phyloP scores from a whole-genome alignment of 2,888 invertebrate genomes.

The Vandiemenella viatica region DNA sequence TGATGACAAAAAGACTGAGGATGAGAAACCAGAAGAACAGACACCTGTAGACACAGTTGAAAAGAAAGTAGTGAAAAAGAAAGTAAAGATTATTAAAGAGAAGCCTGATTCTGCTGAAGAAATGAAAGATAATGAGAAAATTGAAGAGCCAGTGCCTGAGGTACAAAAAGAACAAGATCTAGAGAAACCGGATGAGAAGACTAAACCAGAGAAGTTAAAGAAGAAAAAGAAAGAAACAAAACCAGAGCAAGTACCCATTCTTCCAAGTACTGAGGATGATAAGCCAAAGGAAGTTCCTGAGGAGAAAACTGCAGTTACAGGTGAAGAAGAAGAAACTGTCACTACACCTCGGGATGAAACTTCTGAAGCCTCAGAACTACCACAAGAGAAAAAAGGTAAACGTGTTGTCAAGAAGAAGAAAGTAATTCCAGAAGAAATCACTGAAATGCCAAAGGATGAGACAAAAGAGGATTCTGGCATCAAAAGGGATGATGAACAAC shows the following conservation, averaged over 20 bases:
- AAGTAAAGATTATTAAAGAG: no score
- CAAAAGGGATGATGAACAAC: not conserved
- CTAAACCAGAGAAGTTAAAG: slow-evolving; percentile 10
- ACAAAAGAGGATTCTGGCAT: slow-evolving; percentile 19
- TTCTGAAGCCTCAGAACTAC: not conserved
- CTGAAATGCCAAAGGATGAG: slow-evolving; percentile 15
- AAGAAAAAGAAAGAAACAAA: slow-evolving; percentile 3
- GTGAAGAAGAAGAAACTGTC: slow-evolving; percentile 23
- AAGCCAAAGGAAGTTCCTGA: not conserved
- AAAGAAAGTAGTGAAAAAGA: slow-evolving; percentile 18
- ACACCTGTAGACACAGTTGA: no score
- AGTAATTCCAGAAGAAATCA: slow-evolving; percentile 8
- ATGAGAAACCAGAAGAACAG: no score
- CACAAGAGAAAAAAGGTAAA: not conserved
- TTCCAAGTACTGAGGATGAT: not conserved
- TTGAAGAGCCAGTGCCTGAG: slow-evolving; percentile 7
- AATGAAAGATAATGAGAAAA: slow-evolving; percentile 22
- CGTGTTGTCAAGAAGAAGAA: slow-evolving; percentile 13
- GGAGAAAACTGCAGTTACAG: not conserved
- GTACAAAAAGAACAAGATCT: slow-evolving; percentile 21
- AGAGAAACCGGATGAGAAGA: slow-evolving; percentile 18
- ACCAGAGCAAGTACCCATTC: not conserved
- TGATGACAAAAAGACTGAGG: no score
- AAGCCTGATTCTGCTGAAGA: slow-evolving; percentile 22
- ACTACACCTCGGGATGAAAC: not conserved